A percentile compares a stretch with the other conserved stretches of the same genome.
Conservation (phyloP, 2,888 invertebrate genomes). For the Plagodis pulveraria region DNA sequence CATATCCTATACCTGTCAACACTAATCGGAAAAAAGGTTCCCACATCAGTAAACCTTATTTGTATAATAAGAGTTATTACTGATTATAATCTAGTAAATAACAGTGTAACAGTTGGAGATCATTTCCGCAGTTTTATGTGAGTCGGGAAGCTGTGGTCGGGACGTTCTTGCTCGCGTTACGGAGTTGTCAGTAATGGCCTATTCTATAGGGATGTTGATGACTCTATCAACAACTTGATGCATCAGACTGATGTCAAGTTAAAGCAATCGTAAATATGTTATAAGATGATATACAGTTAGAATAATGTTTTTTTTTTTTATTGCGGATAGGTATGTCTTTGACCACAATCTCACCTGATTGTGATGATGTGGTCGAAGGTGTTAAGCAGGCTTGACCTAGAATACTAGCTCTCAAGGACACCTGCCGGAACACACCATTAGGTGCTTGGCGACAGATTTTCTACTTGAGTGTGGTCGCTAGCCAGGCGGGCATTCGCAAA, state of each 20-base stretch:
- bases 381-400: no score
- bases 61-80: constrained; percentile 1
- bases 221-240: constrained; percentile 5
- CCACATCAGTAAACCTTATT: constrained; percentile 3
- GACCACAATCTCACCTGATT: no score
- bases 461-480: no score
- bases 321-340: no score
- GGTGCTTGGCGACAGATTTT: no score
- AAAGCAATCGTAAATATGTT: no score
- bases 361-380: no score
- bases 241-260: background rate
- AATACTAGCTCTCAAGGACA: no score
- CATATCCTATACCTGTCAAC: constrained; percentile 2
- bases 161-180: constrained; percentile 15
- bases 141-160: constrained; percentile 33
- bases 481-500: no score
- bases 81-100: background rate
- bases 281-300: no score
- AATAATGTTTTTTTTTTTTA: no score
- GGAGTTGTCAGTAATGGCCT: constrained; percentile 21
- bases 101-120: constrained; percentile 3
- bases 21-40: constrained; percentile 3
- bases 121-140: constrained; percentile 31
- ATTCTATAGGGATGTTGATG: constrained; percentile 17
- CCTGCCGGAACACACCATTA: no score